Percentiles rank a stretch among this genome's conserved stretches.
phyloP scores from a whole-genome alignment of 1,140 invertebrate genomes.

The Scaptomyza hsui region DNA sequence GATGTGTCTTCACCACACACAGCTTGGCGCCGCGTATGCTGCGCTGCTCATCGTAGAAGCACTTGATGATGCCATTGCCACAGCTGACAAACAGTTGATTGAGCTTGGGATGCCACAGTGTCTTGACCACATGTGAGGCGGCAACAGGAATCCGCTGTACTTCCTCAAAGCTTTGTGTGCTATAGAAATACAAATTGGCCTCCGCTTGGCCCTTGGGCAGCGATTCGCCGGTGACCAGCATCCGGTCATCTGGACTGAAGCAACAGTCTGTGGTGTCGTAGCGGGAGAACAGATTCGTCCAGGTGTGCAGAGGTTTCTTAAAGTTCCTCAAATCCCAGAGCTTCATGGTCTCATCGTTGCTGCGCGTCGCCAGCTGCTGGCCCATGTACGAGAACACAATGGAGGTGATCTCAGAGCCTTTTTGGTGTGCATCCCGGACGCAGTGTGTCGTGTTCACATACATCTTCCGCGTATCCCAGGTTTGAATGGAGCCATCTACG shows the following conservation, averaged over 20 bases:
- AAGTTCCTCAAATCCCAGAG: constrained; percentile 96
- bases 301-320: constrained; percentile 90
- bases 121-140: constrained; percentile 93
- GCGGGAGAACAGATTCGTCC: constrained; percentile 90
- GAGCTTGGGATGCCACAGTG: constrained; percentile 97
- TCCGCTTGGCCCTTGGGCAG: constrained; percentile 88
- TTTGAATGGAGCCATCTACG: constrained; percentile 97
- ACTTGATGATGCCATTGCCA: constrained; percentile 95
- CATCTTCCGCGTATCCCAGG: constrained; percentile 97
- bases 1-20: constrained; percentile 92
- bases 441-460: constrained; percentile 92
- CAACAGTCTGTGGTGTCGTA: constrained; percentile 96
- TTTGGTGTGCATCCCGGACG: constrained; percentile 92
- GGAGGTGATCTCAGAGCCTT: constrained; percentile 92
- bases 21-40: constrained; percentile 96
- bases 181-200: constrained; percentile 93
- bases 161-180: constrained; percentile 91
- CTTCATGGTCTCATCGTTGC: constrained; percentile 97
- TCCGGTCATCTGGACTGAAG: constrained; percentile 93
- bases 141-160: constrained; percentile 90
- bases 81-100: constrained; percentile 98
- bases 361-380: constrained; percentile 90
- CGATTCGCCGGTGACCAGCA: constrained; percentile 95
- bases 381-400: constrained; percentile 96
- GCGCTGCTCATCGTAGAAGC: constrained; percentile 94